These are phyloP conservation scores for Meta bourneti DNA, from an alignment of 2,888 invertebrate genomes.

Conservation along the genomic window DNA sequence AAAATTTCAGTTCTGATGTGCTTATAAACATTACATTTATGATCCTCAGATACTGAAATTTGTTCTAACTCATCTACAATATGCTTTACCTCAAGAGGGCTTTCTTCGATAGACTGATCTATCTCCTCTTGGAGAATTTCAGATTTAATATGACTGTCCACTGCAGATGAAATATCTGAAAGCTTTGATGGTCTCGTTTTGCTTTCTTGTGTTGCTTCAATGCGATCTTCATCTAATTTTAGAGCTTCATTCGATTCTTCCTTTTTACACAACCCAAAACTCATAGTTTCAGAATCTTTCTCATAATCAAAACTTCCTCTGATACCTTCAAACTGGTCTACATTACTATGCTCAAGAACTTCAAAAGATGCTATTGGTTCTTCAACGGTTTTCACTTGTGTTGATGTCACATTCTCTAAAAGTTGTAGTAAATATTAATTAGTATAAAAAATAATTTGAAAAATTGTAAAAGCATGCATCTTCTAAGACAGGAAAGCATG, in stretches of 20 bases:
- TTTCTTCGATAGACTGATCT: conserved; percentile 77
- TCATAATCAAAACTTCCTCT: conserved; percentile 23
- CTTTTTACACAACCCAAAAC: conserved; percentile 45
- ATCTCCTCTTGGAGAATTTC: conserved; percentile 77
- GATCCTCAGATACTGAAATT: conserved; percentile 67
- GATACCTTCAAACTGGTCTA: not conserved
- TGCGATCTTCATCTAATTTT: conserved; percentile 65
- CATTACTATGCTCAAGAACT: conserved; percentile 20
- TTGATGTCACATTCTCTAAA: conserved; percentile 64
- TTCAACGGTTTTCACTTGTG: conserved; percentile 44
- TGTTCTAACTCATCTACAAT: conserved; percentile 72
- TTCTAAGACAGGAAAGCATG: conserved; percentile 55
- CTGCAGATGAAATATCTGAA: conserved; percentile 53
- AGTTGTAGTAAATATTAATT: conserved; percentile 73
- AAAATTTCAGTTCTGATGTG: conserved; percentile 78
- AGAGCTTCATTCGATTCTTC: conserved; percentile 68
- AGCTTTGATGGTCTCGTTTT: conserved; percentile 42
- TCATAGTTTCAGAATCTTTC: conserved; percentile 41
- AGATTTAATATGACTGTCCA: conserved; percentile 74
- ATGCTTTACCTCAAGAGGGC: conserved; percentile 76
- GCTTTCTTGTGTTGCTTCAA: not conserved
- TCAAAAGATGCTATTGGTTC: conserved; percentile 37
- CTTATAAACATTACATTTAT: conserved; percentile 76
- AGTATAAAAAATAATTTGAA: conserved; percentile 47
- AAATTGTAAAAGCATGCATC: conserved; percentile 55